Base-by-base conservation (phyloP, 2,113 vertebrate genomes). In the Bufo bufo region DNA sequence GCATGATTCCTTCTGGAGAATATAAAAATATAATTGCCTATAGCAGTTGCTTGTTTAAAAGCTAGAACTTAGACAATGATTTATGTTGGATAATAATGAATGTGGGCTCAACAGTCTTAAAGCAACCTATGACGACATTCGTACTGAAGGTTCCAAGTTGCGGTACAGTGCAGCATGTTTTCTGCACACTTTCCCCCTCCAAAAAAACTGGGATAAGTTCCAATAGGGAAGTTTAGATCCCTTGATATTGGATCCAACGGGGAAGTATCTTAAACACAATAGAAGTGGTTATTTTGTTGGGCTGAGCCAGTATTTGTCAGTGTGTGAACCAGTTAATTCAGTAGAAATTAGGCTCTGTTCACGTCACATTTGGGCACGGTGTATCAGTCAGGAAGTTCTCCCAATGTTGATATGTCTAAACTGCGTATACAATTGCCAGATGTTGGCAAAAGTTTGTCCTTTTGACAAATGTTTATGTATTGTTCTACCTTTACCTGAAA, bases 211-310 rank as follows among this genome's bases (percentile, higher is more conserved):
- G 72, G 72, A 75, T 75, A 20, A 10, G 47, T 20, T 75, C 72
- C 72, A 75, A 50, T 50, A 19, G 72, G 72, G 72, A 75, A 75
- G 72, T 75, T 49, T 49, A 75, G 72, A 16, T 50, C 47, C 47
- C 72, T 75, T 49, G 47, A 75, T 75, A 75, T 49, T 20, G 17
- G 5, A 50, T 75, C 72, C 72, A 75, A 75, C 72, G 20, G 72
- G 72, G 72, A 75, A 75, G 72, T 75, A 20, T 50, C 72, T 75
- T 10, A 75, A 50, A 50, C 1, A 75, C 45, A 75, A 75, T 75
- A 47, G 43, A 75, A 49, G 47, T 20, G 3, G 43, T 49, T 74
- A 75, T 75, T 19, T 74, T 50, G 72, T 50, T 75, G 45, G 10
- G 47, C 45, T 19, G 72, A 75, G 43, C 7, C 72, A 75, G 72